These are phyloP conservation scores for Heterohyrax brucei DNA, from an alignment of 2,797 vertebrate genomes.

Conservation along the genomic window DNA sequence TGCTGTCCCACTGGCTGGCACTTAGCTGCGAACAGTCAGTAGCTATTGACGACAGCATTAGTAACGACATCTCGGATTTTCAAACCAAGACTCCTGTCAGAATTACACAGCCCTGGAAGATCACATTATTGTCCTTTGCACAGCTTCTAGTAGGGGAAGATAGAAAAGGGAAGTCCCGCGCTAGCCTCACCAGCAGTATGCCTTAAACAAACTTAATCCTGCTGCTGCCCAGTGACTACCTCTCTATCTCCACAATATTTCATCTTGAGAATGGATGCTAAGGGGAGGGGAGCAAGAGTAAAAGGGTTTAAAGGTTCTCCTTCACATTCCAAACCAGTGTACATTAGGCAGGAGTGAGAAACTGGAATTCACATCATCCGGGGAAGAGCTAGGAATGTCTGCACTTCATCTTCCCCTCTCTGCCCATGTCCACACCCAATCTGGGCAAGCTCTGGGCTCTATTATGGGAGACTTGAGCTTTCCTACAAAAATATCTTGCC, in stretches of 20 bases:
- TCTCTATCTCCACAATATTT: background rate
- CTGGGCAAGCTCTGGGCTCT: no score
- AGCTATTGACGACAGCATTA: background rate
- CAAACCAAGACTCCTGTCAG: background rate
- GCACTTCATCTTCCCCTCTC: accelerated
- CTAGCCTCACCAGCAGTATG: background rate
- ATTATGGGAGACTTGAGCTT: no score
- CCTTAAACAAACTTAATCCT: background rate
- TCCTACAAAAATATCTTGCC: background rate
- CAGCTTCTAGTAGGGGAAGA: background rate
- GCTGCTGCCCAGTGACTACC: background rate
- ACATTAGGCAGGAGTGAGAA: background rate
- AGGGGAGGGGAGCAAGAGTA: background rate
- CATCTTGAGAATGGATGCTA: background rate
- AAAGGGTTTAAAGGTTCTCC: background rate
- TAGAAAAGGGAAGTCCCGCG: background rate
- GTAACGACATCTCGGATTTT: background rate
- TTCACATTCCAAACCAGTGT: background rate
- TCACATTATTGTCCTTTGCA: background rate
- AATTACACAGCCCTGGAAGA: background rate
- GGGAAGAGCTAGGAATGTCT: background rate
- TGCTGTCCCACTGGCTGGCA: background rate
- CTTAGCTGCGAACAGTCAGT: background rate
- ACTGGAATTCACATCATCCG: background rate
- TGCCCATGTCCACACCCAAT: accelerated